A percentile compares a stretch with the other conserved stretches of the same genome.
Conservation (phyloP, 2,113 vertebrate species). For the Mola mola region DNA sequence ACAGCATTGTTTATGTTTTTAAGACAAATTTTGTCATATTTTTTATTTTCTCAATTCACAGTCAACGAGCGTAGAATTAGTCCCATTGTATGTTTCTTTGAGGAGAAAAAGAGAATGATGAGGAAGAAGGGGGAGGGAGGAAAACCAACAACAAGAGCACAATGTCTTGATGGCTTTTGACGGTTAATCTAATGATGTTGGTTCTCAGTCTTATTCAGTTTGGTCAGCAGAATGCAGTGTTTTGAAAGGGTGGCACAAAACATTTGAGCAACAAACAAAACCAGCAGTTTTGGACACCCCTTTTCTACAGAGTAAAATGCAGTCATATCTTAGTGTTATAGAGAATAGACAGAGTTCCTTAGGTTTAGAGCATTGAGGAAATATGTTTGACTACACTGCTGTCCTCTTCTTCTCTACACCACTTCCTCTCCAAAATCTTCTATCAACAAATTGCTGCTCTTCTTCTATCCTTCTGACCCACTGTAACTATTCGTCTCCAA, state of each 20-base stretch:
- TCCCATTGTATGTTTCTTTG: constrained; percentile 3
- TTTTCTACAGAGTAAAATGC: constrained; percentile 4
- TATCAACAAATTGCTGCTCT: constrained; percentile 18
- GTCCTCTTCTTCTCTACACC: constrained; percentile 48
- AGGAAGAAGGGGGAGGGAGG: not conserved
- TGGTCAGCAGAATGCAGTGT: not conserved
- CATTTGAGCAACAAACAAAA: not conserved
- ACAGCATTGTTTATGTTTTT: constrained; percentile 14
- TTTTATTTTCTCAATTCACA: not conserved
- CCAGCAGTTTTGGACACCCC: not conserved
- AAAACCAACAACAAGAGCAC: constrained; percentile 19
- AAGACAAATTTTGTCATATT: not conserved
- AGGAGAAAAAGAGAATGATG: constrained; percentile 4
- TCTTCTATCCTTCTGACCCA: constrained; percentile 13
- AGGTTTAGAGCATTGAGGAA: constrained; percentile 33
- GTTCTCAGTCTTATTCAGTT: not conserved
- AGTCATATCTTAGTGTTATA: constrained; percentile 2
- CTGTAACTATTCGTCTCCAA: not conserved
- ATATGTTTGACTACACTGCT: constrained; percentile 59
- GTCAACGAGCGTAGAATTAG: constrained; percentile 8
- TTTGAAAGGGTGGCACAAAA: not conserved
- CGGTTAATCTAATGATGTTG: constrained; percentile 37
- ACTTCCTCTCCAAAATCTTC: constrained; percentile 28
- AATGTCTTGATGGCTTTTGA: constrained; percentile 35
- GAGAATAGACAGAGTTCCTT: not conserved